Percentiles rank a stretch among this genome's conserved stretches.
Evolutionary conservation across 1,140 invertebrate species (phyloP).

Genomic region (Drosophila nigromelanica): DNA sequence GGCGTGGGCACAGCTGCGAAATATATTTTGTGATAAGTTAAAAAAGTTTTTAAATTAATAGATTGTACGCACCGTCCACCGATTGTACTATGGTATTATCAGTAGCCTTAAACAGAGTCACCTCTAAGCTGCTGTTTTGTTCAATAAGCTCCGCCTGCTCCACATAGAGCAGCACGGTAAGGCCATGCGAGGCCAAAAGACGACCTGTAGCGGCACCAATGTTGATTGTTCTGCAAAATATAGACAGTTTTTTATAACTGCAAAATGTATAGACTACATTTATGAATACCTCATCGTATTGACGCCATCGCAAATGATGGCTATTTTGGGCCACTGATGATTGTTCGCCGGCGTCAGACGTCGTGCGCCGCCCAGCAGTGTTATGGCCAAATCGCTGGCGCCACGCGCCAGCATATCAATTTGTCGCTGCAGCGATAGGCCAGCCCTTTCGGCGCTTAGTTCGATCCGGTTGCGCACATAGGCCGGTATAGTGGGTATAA

Average conservation of each 20-base stretch:
- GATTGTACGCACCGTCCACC: slow-evolving; percentile 61
- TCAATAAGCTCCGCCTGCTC: slow-evolving; percentile 84
- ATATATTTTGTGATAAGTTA: background rate
- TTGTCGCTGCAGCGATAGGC: slow-evolving; percentile 88
- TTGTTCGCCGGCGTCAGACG: slow-evolving; percentile 91
- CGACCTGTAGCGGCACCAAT: slow-evolving; percentile 91
- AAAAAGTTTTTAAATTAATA: background rate
- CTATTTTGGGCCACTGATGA: slow-evolving; percentile 92
- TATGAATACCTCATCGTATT: slow-evolving; percentile 58
- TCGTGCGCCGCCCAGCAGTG: slow-evolving; percentile 90
- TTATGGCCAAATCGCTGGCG: slow-evolving; percentile 91
- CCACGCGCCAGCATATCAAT: slow-evolving; percentile 91
- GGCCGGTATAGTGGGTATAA: slow-evolving; percentile 90
- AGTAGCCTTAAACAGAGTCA: slow-evolving; percentile 79
- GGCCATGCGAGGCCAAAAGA: slow-evolving; percentile 92
- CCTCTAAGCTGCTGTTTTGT: slow-evolving; percentile 83
- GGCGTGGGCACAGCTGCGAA: slow-evolving; percentile 70
- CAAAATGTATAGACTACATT: background rate
- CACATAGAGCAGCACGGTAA: slow-evolving; percentile 89
- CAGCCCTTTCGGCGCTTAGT: slow-evolving; percentile 87
- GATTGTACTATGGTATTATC: slow-evolving; percentile 74
- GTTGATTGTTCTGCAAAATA: slow-evolving; percentile 85
- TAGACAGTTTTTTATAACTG: background rate
- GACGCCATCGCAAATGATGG: slow-evolving; percentile 87
- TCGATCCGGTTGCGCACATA: slow-evolving; percentile 88